Percentiles rank a stretch among this genome's conserved stretches.
Evolutionary conservation across 2,113 vertebrate genomes (phyloP).

Genomic region (Piprites chloris): DNA sequence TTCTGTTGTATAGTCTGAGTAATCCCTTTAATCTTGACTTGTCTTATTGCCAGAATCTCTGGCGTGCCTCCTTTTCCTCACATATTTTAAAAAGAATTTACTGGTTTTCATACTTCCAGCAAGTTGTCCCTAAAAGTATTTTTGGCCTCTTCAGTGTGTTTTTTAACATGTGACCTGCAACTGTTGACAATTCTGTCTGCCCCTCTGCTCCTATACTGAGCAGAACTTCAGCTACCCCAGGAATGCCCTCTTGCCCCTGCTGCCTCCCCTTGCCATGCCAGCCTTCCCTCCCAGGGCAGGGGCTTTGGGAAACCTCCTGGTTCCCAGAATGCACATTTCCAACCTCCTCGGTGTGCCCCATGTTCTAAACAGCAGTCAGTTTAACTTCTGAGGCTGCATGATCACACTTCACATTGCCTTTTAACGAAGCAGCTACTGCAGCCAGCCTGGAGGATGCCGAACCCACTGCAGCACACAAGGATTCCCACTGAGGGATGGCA

Average conservation of each 20-base stretch:
- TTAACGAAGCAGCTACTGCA: neutral
- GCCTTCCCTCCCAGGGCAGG: neutral
- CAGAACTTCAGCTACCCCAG: neutral
- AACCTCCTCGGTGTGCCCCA: neutral
- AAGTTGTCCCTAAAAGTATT: neutral
- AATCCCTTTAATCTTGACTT: constrained; percentile 3
- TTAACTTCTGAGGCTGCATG: neutral
- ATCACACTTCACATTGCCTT: neutral
- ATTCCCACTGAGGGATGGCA: neutral
- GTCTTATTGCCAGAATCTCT: neutral
- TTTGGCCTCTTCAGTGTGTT: neutral
- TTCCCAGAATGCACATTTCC: neutral
- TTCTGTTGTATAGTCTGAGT: neutral
- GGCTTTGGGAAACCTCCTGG: neutral
- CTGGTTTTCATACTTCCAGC: neutral
- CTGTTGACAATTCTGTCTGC: neutral
- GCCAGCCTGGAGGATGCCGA: neutral
- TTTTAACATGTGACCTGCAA: neutral
- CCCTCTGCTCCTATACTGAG: neutral
- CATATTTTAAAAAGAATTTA: neutral
- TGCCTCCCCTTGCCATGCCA: neutral
- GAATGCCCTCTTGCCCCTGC: neutral
- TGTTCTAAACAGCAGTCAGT: neutral
- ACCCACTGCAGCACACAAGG: neutral
- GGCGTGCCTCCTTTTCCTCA: neutral